Conservation (phyloP, 2,888 invertebrate species). For the Drosophila aldrichi region DNA sequence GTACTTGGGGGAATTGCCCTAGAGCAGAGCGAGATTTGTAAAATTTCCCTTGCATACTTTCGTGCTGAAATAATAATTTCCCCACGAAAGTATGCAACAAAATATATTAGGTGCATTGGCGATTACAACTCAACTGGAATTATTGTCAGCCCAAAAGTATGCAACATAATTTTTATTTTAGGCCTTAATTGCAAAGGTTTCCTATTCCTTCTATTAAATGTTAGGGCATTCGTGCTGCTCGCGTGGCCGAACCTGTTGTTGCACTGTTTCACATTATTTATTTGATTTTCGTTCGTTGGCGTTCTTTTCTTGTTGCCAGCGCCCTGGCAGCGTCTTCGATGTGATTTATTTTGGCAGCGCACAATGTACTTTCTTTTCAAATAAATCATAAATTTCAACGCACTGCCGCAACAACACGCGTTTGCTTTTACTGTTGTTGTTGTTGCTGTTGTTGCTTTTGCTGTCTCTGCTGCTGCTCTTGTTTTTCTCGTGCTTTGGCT, state of each 20-base stretch:
- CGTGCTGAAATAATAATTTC: background rate
- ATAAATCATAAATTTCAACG: constrained; percentile 82
- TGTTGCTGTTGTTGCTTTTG: background rate
- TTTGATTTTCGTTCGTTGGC: constrained; percentile 65
- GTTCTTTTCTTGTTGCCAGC: constrained; percentile 35
- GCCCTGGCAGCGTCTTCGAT: constrained; percentile 70
- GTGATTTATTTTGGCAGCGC: constrained; percentile 78
- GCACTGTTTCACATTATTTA: constrained; percentile 45
- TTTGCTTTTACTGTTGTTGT: constrained; percentile 29
- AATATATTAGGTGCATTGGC: no score
- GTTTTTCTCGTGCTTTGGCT: constrained; percentile 5
- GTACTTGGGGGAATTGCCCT: background rate
- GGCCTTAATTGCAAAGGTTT: background rate
- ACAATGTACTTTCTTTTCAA: constrained; percentile 79
- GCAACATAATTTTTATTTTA: background rate
- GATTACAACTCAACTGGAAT: background rate
- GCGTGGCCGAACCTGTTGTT: background rate
- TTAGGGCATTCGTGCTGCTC: constrained; percentile 16
- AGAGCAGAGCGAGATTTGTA: background rate
- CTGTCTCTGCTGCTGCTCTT: constrained; percentile 11
- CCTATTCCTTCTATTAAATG: background rate
- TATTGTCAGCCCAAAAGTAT: background rate
- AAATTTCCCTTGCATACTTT: constrained; percentile 10
- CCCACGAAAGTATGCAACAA: background rate
- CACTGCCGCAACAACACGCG: constrained; percentile 56